Evolutionary conservation across 2,797 vertebrate species (phyloP), one percentile per base, ranked within the genome.

Genomic region (Lophotriccus pileatus): DNA sequence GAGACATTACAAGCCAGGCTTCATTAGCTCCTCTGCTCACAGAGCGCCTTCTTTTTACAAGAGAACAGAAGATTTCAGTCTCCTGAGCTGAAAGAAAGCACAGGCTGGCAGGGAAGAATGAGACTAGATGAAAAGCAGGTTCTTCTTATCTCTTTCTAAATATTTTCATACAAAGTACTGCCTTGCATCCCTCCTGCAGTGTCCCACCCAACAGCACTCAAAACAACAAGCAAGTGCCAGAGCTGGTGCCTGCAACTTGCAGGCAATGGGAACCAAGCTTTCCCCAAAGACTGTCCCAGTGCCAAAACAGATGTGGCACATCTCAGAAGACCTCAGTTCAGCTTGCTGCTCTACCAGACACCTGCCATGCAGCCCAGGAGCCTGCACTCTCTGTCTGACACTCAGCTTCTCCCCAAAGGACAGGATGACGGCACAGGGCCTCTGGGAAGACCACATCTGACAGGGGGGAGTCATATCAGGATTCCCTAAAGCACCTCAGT

Each of bases 21-120:
- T 96, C 96, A 95, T 96, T 96, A 96, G 96, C 88, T 94, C 80
- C 80, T 96, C 88, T 4, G 50, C 87, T 93, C 96, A 93, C 93
- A 84, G 92, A 95, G 73, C 4, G 78, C 90, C 50, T 95, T 87
- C 89, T 95, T 96, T 94, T 94, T 88, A 86, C 22, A 52, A 73
- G 39, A 94, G 93, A 94, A 95, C 83, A 96, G 85, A 96, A 88
- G 91, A 94, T 94, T 94, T 94, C 83, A 74, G 87, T 84, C 89
- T 94, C 85, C 95, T 66, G 74, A 94, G 90, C 90, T 78, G 93
- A 97, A 92, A 93, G 62, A 78, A 94, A 84, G 87, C 80, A 56
- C 85, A 55, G 70, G 73, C 94, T 95, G 87, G 87, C 81, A 86
- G 91, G 77, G 85, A 88, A 93, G 94, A 93, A 95, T 82, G 27